phyloP scores from a whole-genome alignment of 2,113 vertebrate species.

The Siniperca chuatsi region DNA sequence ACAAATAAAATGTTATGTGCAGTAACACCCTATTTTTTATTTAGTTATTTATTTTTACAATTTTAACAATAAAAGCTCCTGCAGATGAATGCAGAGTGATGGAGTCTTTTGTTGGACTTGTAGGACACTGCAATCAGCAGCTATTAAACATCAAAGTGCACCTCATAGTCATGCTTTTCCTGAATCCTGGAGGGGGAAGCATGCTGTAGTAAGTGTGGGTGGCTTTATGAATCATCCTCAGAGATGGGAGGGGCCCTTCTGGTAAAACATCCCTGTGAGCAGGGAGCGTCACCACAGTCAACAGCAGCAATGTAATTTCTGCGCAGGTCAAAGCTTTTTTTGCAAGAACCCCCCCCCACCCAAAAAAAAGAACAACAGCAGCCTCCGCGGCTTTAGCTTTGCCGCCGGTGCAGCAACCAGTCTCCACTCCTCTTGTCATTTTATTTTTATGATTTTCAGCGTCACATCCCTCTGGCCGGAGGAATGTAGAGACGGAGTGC shows the following conservation, averaged over 20 bases:
- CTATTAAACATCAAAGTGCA: neutral
- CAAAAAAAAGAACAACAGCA: conserved; percentile 6
- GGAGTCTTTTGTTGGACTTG: neutral
- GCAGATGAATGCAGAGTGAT: neutral
- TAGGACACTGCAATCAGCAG: neutral
- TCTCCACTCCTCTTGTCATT: conserved; percentile 43
- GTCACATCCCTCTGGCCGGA: conserved; percentile 80
- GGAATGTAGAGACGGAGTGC: conserved; percentile 84
- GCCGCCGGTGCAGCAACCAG: conserved; percentile 3
- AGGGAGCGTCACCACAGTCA: conserved; percentile 34
- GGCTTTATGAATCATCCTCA: conserved; percentile 55
- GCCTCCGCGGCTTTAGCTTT: neutral
- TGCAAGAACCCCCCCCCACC: neutral
- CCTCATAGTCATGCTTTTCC: neutral
- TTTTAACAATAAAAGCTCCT: neutral
- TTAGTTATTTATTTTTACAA: neutral
- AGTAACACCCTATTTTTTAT: too few relatives aligned
- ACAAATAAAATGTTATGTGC: neutral
- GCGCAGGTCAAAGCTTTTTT: conserved; percentile 47
- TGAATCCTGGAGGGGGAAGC: neutral
- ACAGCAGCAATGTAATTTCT: conserved; percentile 43
- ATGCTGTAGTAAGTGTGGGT: conserved; percentile 35
- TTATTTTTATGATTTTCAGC: conserved; percentile 70
- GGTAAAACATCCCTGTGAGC: conserved; percentile 39
- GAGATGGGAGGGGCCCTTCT: conserved; percentile 69